These are phyloP conservation scores for Phaedon cochleariae DNA, from an alignment of 2,888 invertebrate species.

Conservation along the genomic window DNA sequence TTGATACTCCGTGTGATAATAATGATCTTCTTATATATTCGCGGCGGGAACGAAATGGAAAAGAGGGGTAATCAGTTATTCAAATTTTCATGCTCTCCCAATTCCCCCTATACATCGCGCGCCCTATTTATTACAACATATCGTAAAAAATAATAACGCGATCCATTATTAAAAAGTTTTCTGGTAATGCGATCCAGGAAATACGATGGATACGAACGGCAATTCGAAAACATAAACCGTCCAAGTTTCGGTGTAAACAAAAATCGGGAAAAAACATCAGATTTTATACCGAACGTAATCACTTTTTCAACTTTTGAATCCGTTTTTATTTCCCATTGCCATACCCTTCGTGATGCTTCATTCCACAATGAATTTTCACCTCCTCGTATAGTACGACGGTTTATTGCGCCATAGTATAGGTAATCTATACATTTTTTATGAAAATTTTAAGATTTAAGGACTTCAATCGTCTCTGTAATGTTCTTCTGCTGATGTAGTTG, in stretches of 20 bases:
- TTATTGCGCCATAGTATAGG: too few relatives aligned
- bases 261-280: slow-evolving; percentile 16
- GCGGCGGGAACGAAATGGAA: slow-evolving; percentile 50
- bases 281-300: slow-evolving; percentile 12
- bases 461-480: too few relatives aligned
- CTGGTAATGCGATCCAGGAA: slow-evolving; percentile 32
- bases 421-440: too few relatives aligned
- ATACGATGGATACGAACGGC: slow-evolving; percentile 23
- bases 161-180: slow-evolving; percentile 40
- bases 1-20: slow-evolving; percentile 58
- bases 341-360: neutral
- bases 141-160: slow-evolving; percentile 42
- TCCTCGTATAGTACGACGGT: neutral
- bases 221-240: slow-evolving; percentile 28
- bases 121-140: slow-evolving; percentile 47
- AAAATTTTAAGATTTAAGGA: too few relatives aligned
- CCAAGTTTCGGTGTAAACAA: slow-evolving; percentile 23
- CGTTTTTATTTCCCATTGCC: neutral
- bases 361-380: neutral
- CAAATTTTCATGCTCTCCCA: slow-evolving; percentile 47
- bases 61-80: slow-evolving; percentile 55
- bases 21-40: slow-evolving; percentile 56
- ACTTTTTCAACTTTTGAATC: neutral
- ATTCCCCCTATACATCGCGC: slow-evolving; percentile 37
- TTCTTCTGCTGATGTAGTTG: too few relatives aligned